Percentiles rank a stretch among this genome's conserved stretches.
phyloP scores from a whole-genome alignment of 2,113 vertebrate species.

The Anarrhichthys ocellatus region DNA sequence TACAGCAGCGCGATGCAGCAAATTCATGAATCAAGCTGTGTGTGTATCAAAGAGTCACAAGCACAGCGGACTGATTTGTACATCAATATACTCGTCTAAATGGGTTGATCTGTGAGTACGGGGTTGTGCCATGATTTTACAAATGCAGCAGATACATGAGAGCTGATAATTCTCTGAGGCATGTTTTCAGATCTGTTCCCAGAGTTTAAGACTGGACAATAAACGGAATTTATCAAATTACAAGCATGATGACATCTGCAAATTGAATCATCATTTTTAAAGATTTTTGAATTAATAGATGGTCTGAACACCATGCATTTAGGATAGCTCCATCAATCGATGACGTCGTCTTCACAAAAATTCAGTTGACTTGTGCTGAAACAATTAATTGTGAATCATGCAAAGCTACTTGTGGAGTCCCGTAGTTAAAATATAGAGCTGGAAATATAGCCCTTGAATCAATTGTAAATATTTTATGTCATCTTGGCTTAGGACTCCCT shows the following conservation, averaged over 20 bases:
- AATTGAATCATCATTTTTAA: neutral
- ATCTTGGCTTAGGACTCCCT: neutral
- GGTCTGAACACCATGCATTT: neutral
- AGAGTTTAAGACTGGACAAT: neutral
- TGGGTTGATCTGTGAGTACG: constrained; percentile 22
- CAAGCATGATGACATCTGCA: rapidly evolving
- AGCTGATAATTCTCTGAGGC: neutral
- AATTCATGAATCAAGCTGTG: constrained; percentile 44
- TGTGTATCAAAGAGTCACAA: constrained; percentile 34
- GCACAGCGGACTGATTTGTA: constrained; percentile 21
- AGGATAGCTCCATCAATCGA: neutral
- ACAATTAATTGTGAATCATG: neutral
- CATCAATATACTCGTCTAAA: neutral
- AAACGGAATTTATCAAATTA: neutral
- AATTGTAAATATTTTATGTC: neutral
- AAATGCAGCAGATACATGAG: neutral
- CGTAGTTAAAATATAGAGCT: neutral
- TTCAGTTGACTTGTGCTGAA: neutral
- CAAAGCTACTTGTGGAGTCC: neutral
- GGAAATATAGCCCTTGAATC: neutral
- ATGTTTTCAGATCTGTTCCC: neutral
- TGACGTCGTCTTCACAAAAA: neutral
- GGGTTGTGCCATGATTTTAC: neutral
- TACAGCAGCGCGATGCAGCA: constrained; percentile 9
- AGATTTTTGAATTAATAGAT: neutral